Percentiles rank a stretch among this genome's conserved stretches.
These are phyloP conservation scores for Cephus cinctus DNA, from an alignment of 1,140 invertebrate genomes.

Conservation along the genomic window DNA sequence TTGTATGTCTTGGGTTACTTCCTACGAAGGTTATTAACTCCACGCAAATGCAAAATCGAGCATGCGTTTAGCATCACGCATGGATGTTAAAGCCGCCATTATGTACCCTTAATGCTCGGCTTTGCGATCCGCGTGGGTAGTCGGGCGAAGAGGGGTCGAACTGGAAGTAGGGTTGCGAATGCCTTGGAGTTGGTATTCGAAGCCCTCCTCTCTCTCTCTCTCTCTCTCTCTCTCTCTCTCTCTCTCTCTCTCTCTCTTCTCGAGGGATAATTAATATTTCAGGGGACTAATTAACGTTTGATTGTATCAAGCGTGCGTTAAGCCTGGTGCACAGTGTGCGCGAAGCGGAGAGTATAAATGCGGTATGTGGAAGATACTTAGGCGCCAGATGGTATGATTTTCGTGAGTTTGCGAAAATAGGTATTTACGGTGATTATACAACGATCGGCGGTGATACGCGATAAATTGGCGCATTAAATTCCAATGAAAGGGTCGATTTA, in stretches of 20 bases:
- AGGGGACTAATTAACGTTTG: conserved; percentile 10
- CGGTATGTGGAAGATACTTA: background rate
- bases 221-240: background rate
- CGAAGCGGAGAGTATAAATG: background rate
- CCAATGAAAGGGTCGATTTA: conserved; percentile 6
- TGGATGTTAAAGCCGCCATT: background rate
- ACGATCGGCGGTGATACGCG: background rate
- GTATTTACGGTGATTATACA: no score
- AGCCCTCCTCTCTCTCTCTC: background rate
- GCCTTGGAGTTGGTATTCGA: background rate
- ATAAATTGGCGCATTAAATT: background rate
- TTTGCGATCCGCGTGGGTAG: background rate
- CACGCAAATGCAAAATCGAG: no score
- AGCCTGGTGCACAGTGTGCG: background rate
- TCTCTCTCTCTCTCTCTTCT: background rate
- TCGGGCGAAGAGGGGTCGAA: background rate
- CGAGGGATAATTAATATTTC: conserved; percentile 15
- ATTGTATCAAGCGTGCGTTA: conserved; percentile 1
- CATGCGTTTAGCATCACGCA: no score
- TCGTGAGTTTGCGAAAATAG: background rate
- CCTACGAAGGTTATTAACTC: no score
- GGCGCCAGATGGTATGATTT: background rate
- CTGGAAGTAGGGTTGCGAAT: background rate
- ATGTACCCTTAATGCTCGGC: background rate
- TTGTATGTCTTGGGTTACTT: no score